Evolutionary conservation across 2,888 invertebrate species (phyloP).

Genomic region (Leucoma salicis): DNA sequence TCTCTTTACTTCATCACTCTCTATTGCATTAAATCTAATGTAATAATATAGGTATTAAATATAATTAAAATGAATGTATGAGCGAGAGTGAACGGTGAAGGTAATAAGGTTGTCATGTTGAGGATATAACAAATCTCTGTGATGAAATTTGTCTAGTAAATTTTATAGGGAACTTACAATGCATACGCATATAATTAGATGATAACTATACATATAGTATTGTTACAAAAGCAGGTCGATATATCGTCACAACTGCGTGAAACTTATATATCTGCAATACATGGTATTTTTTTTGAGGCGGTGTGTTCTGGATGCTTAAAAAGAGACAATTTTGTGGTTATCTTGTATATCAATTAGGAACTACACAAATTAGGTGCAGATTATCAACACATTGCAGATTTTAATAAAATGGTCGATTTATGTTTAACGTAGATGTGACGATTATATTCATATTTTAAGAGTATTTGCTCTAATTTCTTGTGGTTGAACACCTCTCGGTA

Average conservation of each 20-base stretch:
- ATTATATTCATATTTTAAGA: too few relatives aligned
- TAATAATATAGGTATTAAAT: conserved; percentile 61
- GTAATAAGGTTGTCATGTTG: conserved; percentile 56
- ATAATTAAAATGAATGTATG: conserved; percentile 54
- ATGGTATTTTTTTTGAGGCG: too few relatives aligned
- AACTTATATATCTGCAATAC: conserved; percentile 17
- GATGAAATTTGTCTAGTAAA: conserved; percentile 72
- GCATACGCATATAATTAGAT: conserved; percentile 51
- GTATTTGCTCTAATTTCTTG: conserved; percentile 9
- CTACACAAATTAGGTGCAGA: too few relatives aligned
- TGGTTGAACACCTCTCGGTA: conserved; percentile 1
- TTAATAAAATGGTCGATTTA: too few relatives aligned
- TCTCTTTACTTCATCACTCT: conserved; percentile 79
- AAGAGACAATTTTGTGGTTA: too few relatives aligned
- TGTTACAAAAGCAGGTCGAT: conserved; percentile 46
- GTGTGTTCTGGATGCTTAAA: too few relatives aligned
- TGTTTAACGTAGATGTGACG: too few relatives aligned
- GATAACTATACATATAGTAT: conserved; percentile 42
- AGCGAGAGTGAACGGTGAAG: conserved; percentile 66
- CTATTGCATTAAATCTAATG: conserved; percentile 67
- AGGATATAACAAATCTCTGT: conserved; percentile 74
- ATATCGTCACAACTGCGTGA: conserved; percentile 36
- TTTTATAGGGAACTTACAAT: conserved; percentile 61
- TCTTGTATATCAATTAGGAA: too few relatives aligned
- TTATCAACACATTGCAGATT: too few relatives aligned